Evolutionary conservation across 1,140 invertebrate species (phyloP).

Genomic region (Euwallacea fornicatus): DNA sequence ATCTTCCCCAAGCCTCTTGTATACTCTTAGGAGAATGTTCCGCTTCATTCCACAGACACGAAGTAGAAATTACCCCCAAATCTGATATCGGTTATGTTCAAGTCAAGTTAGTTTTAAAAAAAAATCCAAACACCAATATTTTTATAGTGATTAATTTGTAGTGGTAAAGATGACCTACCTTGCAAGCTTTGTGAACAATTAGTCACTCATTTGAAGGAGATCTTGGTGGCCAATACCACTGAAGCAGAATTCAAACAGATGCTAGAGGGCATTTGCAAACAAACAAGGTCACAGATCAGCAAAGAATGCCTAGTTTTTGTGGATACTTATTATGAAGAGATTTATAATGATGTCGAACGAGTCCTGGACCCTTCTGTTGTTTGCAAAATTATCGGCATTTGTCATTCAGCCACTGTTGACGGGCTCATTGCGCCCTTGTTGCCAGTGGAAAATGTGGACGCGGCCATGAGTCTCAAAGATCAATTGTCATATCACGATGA

Average conservation of each 20-base stretch:
- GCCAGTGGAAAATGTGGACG: constrained; percentile 51
- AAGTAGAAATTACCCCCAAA: constrained; percentile 61
- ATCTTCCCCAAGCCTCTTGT: constrained; percentile 59
- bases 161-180: constrained; percentile 66
- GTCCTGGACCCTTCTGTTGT: constrained; percentile 68
- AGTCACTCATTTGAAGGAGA: constrained; percentile 74
- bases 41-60: constrained; percentile 65
- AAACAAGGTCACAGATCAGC: constrained; percentile 67
- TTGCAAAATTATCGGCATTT: constrained; percentile 73
- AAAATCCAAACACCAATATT: not conserved
- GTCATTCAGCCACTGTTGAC: constrained; percentile 46
- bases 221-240: constrained; percentile 83
- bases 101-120: constrained; percentile 45
- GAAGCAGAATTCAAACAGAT: constrained; percentile 78
- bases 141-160: constrained; percentile 14
- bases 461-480: constrained; percentile 42
- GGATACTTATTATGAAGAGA: constrained; percentile 72
- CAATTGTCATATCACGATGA: constrained; percentile 8
- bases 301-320: constrained; percentile 70
- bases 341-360: constrained; percentile 72
- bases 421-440: constrained; percentile 60
- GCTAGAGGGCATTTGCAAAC: constrained; percentile 76
- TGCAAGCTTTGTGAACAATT: constrained; percentile 85
- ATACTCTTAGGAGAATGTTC: constrained; percentile 74
- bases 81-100: constrained; percentile 60